Conservation (phyloP, 2,888 invertebrate genomes). For the Drosophila ezoana region DNA sequence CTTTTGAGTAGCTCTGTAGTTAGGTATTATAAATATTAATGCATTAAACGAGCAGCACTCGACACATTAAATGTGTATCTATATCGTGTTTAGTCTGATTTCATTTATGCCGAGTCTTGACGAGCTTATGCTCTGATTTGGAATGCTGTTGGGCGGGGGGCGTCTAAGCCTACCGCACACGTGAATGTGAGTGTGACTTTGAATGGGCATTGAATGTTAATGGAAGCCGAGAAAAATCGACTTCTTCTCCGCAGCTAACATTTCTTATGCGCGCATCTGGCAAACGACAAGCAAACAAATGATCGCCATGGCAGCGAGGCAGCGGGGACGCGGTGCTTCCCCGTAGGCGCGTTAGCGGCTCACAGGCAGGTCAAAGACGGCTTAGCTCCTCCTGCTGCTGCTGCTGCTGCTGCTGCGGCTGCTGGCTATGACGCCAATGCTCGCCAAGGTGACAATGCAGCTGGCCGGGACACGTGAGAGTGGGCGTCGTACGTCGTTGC, state of each 20-base stretch:
- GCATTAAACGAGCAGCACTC: background rate
- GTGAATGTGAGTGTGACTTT: slow-evolving; percentile 3
- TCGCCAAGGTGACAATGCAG: slow-evolving; percentile 9
- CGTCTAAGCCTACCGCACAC: background rate
- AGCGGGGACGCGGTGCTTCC: background rate
- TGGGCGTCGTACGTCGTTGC: slow-evolving; percentile 3
- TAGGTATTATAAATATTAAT: slow-evolving; percentile 11
- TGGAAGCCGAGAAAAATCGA: slow-evolving; percentile 22
- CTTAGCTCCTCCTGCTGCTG: background rate
- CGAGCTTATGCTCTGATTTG: slow-evolving; percentile 6
- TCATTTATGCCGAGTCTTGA: slow-evolving; percentile 1
- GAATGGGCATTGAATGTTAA: slow-evolving; percentile 45
- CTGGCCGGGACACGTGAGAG: background rate
- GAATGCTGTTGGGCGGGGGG: background rate
- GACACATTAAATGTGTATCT: slow-evolving; percentile 14
- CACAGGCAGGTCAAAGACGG: background rate
- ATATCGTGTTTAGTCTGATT: background rate
- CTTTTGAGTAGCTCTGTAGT: background rate
- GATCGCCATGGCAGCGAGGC: slow-evolving; percentile 36
- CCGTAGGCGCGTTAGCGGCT: background rate
- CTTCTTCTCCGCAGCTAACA: background rate
- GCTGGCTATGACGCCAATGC: slow-evolving; percentile 1
- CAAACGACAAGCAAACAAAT: slow-evolving; percentile 47
- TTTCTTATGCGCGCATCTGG: slow-evolving; percentile 32
- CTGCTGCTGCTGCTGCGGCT: background rate